Evolutionary conservation across 2,888 invertebrate species (phyloP).

Genomic region (Athripsodes cinereus): DNA sequence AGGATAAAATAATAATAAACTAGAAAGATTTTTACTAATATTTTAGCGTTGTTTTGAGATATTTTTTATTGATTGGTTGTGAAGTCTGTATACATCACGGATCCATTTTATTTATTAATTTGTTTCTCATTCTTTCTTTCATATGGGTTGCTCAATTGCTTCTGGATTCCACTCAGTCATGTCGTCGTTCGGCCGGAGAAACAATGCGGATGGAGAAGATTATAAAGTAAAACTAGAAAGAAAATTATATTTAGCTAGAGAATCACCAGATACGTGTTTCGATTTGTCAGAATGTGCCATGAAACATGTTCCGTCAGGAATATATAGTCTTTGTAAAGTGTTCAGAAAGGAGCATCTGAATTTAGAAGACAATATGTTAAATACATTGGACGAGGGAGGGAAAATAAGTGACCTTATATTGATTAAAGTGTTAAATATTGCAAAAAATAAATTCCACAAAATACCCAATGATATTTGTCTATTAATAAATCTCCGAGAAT

Average conservation of each 20-base stretch:
- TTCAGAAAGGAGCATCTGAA: constrained; percentile 68
- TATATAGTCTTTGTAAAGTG: constrained; percentile 75
- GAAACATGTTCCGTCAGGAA: constrained; percentile 66
- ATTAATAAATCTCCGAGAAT: constrained; percentile 63
- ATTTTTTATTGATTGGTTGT: too few species aligned
- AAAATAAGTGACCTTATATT: constrained; percentile 62
- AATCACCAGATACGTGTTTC: constrained; percentile 75
- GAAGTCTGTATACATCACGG: too few species aligned
- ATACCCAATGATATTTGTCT: constrained; percentile 60
- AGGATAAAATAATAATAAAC: too few species aligned
- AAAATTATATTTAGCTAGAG: constrained; percentile 51
- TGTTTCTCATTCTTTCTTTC: too few species aligned
- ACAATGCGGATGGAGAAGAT: constrained; percentile 23
- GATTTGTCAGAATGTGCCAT: constrained; percentile 76
- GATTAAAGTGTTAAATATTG: constrained; percentile 61
- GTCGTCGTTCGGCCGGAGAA: constrained; percentile 41
- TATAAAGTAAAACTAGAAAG: constrained; percentile 38
- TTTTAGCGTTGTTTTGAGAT: too few species aligned
- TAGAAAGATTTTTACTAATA: too few species aligned
- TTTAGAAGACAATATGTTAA: constrained; percentile 63
- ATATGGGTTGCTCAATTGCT: constrained; percentile 26
- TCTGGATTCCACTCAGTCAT: constrained; percentile 32
- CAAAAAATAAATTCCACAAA: constrained; percentile 56
- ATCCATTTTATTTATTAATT: too few species aligned
- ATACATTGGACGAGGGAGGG: constrained; percentile 65